Evolutionary conservation across 2,113 vertebrate species (phyloP).

Genomic region (Alethe castanea): DNA sequence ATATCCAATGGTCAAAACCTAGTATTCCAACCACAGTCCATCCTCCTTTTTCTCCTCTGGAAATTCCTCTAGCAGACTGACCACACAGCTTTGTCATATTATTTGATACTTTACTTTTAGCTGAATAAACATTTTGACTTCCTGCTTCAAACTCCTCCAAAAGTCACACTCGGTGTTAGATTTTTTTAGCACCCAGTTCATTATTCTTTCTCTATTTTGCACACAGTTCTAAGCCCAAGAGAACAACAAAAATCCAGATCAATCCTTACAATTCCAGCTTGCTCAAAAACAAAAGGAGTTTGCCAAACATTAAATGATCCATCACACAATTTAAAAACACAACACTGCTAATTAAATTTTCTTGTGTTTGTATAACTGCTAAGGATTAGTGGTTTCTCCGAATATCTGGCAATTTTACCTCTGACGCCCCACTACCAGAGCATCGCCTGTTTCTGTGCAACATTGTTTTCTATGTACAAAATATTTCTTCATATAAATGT

Average conservation of each 20-base stretch:
- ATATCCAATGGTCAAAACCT: neutral
- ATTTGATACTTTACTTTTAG: neutral
- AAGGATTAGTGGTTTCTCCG: neutral
- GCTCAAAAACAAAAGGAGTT: neutral
- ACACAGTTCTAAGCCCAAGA: neutral
- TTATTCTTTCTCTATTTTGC: neutral
- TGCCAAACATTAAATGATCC: neutral
- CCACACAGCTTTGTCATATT: neutral
- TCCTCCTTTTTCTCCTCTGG: neutral
- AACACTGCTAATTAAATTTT: neutral
- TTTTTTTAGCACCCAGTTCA: neutral
- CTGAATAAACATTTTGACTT: neutral
- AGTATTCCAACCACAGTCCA: neutral
- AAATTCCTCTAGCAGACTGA: neutral
- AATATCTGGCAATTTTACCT: neutral
- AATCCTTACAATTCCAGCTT: neutral
- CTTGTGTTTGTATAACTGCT: neutral
- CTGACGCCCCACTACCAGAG: neutral
- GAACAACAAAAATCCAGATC: neutral
- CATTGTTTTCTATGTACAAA: neutral
- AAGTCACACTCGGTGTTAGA: neutral
- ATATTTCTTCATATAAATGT: neutral
- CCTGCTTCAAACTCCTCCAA: neutral
- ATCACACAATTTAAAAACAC: neutral
- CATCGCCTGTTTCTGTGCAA: neutral